These are phyloP conservation scores for Pelvicachromis taeniatus DNA, from an alignment of 2,113 vertebrate species.

Conservation along the genomic window DNA sequence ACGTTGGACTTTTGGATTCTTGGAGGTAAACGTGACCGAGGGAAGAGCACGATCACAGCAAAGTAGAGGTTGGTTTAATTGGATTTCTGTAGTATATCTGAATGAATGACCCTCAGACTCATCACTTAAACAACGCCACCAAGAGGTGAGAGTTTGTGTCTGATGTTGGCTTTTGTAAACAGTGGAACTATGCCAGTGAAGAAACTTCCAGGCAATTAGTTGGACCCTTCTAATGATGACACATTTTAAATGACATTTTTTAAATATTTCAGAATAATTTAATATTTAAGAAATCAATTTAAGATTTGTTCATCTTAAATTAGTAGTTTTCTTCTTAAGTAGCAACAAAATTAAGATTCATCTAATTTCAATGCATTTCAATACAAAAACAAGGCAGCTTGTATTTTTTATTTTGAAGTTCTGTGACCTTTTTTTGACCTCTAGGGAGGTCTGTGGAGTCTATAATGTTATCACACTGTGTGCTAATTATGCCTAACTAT, in stretches of 20 bases:
- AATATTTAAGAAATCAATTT: accelerated
- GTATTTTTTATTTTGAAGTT: background rate
- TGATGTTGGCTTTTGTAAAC: background rate
- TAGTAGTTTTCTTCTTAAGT: background rate
- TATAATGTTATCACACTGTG: background rate
- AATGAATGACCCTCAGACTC: background rate
- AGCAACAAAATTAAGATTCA: background rate
- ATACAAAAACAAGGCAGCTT: background rate
- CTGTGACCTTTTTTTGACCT: background rate
- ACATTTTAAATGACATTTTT: background rate
- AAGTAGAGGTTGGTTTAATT: constrained; percentile 32
- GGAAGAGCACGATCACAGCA: background rate
- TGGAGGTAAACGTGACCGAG: background rate
- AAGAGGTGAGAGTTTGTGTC: background rate
- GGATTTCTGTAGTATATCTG: constrained; percentile 38
- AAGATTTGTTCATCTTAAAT: accelerated
- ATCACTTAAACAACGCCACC: constrained; percentile 9
- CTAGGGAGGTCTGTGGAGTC: background rate
- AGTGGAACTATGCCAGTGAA: background rate
- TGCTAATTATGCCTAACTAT: background rate
- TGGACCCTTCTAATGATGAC: background rate
- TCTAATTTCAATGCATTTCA: too few relatives aligned
- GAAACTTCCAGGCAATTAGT: background rate
- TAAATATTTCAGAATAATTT: background rate
- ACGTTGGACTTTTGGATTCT: background rate